These are phyloP conservation scores for Rhincodon typus DNA, from an alignment of 2,797 vertebrate genomes.

Conservation along the genomic window DNA sequence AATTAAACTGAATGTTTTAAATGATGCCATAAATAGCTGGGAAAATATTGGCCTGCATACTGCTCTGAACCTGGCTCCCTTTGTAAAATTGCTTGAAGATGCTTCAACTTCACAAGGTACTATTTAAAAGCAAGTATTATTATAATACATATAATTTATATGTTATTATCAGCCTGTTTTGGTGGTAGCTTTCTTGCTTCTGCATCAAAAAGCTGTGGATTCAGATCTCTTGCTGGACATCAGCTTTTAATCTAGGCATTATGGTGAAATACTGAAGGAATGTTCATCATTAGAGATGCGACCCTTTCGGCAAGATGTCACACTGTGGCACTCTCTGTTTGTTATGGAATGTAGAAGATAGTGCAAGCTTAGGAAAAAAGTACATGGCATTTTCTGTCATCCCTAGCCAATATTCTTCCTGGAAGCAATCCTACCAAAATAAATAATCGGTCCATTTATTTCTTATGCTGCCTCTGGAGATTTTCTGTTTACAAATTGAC, in stretches of 20 bases:
- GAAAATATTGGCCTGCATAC: neutral
- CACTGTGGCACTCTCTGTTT: neutral
- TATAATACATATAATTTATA: neutral
- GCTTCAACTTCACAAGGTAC: neutral
- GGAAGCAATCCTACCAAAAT: neutral
- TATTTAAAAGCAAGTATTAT: neutral
- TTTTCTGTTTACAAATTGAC: neutral
- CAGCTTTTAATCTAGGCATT: neutral
- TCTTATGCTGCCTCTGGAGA: neutral
- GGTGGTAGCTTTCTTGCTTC: neutral
- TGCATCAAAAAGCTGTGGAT: neutral
- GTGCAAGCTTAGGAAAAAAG: neutral
- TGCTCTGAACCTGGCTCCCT: neutral
- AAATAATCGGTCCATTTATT: neutral
- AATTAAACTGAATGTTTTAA: neutral
- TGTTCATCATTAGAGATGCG: neutral
- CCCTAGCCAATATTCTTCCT: neutral
- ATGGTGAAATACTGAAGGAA: neutral
- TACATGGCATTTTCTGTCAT: neutral
- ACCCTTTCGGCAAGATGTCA: neutral
- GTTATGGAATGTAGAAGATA: neutral
- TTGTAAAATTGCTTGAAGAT: neutral
- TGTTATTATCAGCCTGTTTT: neutral
- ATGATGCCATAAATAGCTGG: neutral
- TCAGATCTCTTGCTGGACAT: neutral